Evolutionary conservation across 2,113 vertebrate species (phyloP), one percentile per base, ranked within the genome.

Genomic region (Sinocyclocheilus anophthalmus): DNA sequence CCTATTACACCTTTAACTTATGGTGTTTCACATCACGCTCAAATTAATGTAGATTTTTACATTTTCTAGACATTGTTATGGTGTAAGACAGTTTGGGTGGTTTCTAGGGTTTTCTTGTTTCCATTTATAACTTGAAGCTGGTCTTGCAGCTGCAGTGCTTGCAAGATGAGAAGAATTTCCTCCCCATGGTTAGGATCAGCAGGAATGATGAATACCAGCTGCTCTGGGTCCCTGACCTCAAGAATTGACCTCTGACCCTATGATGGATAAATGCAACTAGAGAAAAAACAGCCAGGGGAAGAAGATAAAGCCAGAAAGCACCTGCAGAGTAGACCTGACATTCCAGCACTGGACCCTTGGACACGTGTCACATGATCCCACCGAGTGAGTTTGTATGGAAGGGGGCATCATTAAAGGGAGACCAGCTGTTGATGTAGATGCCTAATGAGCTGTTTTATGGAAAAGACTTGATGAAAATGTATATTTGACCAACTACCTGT

Each of bases 311-410:
- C 48, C 85, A 67, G 91, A 85, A 88, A 92, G 89, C 93, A 94
- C 93, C 94, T 94, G 93, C 91, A 81, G 93, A 86, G 84, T 85
- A 85, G 91, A 84, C 84, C 90, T 86, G 65, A 92, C 94, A 95
- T 95, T 95, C 94, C 95, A 93, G 92, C 91, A 92, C 93, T 92
- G 92, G 88, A 88, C 89, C 91, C 85, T 53, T 88, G 92, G 92
- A 93, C 92, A 91, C 93, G 92, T 92, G 92, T 93, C 90, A 90
- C 89, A 92, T 86, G 91, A 93, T 92, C 89, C 90, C 87, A 86
- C 11, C 24, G 93, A 91, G 92, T 82, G 84, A 88, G 91, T 90
- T 90, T 24, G 76, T 72, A 76, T 87, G 87, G 61, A 90, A 88
- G 84, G 55, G 85, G 90, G 89, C 88, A 73, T 1, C 84, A 90